These are phyloP conservation scores for Pterophyllum scalare DNA, from an alignment of 2,113 vertebrate species.

Conservation along the genomic window DNA sequence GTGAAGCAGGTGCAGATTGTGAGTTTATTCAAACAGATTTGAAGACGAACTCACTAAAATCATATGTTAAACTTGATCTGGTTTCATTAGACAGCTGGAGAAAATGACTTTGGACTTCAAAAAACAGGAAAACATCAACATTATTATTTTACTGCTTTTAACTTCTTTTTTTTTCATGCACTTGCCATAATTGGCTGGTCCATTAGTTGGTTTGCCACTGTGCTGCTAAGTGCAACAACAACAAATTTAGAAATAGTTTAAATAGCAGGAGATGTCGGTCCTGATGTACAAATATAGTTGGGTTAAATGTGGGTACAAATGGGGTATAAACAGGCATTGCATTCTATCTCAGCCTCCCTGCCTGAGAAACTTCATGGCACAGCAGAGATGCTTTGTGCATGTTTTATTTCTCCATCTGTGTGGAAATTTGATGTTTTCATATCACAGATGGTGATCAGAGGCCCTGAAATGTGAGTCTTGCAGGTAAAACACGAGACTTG, in stretches of 20 bases:
- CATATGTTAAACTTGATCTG: neutral
- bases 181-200: neutral
- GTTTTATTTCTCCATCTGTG: neutral
- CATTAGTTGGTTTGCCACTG: neutral
- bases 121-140: neutral
- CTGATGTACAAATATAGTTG: neutral
- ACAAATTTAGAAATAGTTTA: neutral
- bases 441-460: slow-evolving; percentile 36
- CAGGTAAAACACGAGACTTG: slow-evolving; percentile 38
- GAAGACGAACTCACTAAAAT: neutral
- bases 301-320: neutral
- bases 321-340: neutral
- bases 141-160: neutral
- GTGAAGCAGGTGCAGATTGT: neutral
- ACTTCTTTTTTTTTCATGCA: neutral
- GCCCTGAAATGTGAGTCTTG: slow-evolving; percentile 33
- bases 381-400: neutral
- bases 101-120: neutral
- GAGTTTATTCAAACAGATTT: fast-evolving
- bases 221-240: neutral
- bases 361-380: neutral
- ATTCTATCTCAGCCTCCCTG: neutral
- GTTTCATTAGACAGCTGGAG: neutral
- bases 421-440: slow-evolving; percentile 14
- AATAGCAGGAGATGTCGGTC: neutral